phyloP scores from a whole-genome alignment of 2,888 invertebrate genomes.

The Cheilosia scutellata region DNA sequence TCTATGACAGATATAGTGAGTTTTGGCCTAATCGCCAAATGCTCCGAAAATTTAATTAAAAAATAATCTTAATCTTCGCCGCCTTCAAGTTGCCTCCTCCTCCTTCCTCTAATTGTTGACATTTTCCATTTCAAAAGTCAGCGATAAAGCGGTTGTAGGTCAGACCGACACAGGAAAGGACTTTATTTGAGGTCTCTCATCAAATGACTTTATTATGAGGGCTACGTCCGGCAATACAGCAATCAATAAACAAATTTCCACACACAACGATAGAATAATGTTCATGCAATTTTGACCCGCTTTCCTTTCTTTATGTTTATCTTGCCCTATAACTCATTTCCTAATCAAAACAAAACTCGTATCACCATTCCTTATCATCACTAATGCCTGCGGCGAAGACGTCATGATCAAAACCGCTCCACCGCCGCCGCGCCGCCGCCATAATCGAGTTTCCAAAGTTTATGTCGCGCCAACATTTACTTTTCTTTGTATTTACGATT shows the following conservation, averaged over 20 bases:
- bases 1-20: too few relatives aligned
- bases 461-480: slow-evolving; percentile 21
- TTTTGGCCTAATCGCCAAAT: too few relatives aligned
- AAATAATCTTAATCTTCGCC: too few relatives aligned
- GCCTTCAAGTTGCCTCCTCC: too few relatives aligned
- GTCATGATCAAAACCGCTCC: slow-evolving; percentile 14
- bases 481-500: not conserved
- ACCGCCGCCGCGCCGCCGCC: slow-evolving; percentile 22
- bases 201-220: too few relatives aligned
- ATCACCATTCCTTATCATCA: slow-evolving; percentile 35
- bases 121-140: too few relatives aligned
- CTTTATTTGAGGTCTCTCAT: too few relatives aligned
- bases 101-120: too few relatives aligned
- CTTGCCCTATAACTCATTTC: not conserved
- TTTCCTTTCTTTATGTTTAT: not conserved
- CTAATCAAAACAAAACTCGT: not conserved
- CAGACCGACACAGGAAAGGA: too few relatives aligned
- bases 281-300: not conserved
- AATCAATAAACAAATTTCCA: slow-evolving; percentile 28
- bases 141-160: too few relatives aligned
- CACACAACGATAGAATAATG: not conserved
- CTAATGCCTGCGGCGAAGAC: not conserved
- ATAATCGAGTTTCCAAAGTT: slow-evolving; percentile 10
- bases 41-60: too few relatives aligned
- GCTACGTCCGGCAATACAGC: not conserved